These are phyloP conservation scores for Lasioglossum leucozonium DNA, from an alignment of 2,888 invertebrate genomes.

Conservation along the genomic window DNA sequence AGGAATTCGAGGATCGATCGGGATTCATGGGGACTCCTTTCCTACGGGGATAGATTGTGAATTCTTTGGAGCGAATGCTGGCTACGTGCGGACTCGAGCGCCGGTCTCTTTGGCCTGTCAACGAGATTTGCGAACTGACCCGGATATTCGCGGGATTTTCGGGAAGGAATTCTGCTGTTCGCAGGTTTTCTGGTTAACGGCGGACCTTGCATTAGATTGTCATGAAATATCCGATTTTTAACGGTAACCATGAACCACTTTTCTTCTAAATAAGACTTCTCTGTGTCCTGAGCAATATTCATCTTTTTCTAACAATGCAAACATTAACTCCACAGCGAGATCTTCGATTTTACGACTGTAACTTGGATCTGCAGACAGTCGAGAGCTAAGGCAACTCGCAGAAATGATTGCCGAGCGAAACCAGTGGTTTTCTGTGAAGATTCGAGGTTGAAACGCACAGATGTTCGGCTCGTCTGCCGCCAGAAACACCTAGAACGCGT, in stretches of 20 bases:
- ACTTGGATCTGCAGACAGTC: not conserved
- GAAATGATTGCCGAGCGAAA: not conserved
- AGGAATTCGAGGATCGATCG: conserved; percentile 43
- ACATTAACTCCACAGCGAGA: not conserved
- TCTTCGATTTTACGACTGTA: not conserved
- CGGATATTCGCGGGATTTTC: not conserved
- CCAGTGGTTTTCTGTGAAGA: not conserved
- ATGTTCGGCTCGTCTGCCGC: not conserved
- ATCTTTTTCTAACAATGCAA: too few relatives aligned
- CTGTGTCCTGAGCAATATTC: too few relatives aligned
- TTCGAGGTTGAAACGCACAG: not conserved
- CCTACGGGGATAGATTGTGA: conserved; percentile 7
- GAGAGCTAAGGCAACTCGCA: not conserved
- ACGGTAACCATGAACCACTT: too few relatives aligned
- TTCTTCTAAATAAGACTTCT: too few relatives aligned
- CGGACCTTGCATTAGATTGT: too few relatives aligned
- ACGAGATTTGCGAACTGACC: not conserved
- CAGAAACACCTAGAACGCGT: not conserved
- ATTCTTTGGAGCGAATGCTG: not conserved
- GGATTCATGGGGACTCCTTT: conserved; percentile 44
- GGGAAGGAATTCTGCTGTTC: not conserved
- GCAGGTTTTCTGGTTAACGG: not conserved
- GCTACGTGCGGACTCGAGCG: not conserved
- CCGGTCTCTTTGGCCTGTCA: not conserved
- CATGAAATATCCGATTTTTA: too few relatives aligned